Evolutionary conservation across 2,888 invertebrate genomes (phyloP).

Genomic region (Ganaspis brasiliensis): DNA sequence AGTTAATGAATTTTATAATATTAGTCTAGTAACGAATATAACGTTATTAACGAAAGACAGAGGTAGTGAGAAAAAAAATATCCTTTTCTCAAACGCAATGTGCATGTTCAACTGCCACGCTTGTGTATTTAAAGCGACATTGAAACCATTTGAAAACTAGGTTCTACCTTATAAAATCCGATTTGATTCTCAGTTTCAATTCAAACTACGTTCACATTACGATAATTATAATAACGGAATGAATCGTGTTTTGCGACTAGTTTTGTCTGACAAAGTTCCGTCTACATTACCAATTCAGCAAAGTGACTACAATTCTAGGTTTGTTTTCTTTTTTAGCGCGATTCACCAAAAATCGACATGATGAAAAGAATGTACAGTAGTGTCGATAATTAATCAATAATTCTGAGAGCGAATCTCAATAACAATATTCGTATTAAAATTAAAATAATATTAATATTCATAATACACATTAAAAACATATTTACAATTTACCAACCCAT

Average conservation of each 20-base stretch:
- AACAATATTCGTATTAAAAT: conserved; percentile 64
- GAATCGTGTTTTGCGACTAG: conserved; percentile 58
- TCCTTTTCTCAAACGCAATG: conserved; percentile 38
- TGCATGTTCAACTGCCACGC: conserved; percentile 31
- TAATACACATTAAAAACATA: conserved; percentile 78
- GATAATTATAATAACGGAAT: conserved; percentile 51
- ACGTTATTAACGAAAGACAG: conserved; percentile 19
- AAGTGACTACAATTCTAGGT: conserved; percentile 39
- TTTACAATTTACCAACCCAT: conserved; percentile 76
- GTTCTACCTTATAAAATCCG: conserved; percentile 46
- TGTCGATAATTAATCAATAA: conserved; percentile 69
- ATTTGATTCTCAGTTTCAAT: conserved; percentile 68
- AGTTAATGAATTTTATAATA: not conserved
- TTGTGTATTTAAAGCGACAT: conserved; percentile 35
- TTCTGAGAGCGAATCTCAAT: conserved; percentile 72
- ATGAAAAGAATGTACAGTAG: conserved; percentile 63
- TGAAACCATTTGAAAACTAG: conserved; percentile 40
- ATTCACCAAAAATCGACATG: conserved; percentile 33
- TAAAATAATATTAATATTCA: conserved; percentile 57
- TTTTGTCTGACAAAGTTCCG: conserved; percentile 37
- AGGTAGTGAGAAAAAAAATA: conserved; percentile 28
- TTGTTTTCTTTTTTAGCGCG: conserved; percentile 19
- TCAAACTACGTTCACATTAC: conserved; percentile 63
- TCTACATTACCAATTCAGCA: conserved; percentile 41
- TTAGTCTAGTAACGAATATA: no score